Evolutionary conservation across 64 coral and sea anemone genomes (phyloP).

Genomic region (Acropora yongei): DNA sequence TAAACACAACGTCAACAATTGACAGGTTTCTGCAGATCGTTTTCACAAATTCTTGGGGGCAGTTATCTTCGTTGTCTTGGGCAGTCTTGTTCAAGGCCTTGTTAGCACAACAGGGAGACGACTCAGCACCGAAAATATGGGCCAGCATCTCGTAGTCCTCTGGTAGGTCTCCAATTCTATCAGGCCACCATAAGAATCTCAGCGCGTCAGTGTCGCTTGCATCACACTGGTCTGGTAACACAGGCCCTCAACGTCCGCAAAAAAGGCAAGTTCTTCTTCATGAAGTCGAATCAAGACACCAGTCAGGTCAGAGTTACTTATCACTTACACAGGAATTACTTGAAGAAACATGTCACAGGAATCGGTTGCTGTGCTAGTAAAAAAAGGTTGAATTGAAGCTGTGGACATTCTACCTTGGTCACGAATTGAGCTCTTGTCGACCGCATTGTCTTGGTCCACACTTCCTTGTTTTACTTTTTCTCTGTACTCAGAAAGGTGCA

Average conservation of each 20-base stretch:
- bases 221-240: slow-evolving; percentile 36
- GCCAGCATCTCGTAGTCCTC: slow-evolving; percentile 46
- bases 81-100: slow-evolving; percentile 31
- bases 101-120: slow-evolving; percentile 37
- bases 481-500: slow-evolving; percentile 29
- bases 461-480: not conserved
- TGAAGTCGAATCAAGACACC: slow-evolving; percentile 40
- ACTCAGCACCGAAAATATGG: slow-evolving; percentile 46
- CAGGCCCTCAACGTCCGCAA: slow-evolving; percentile 43
- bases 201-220: slow-evolving; percentile 20
- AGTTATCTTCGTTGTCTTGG: slow-evolving; percentile 29
- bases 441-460: not conserved
- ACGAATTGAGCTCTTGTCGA: not conserved
- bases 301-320: slow-evolving; percentile 2
- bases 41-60: not conserved
- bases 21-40: slow-evolving; percentile 38
- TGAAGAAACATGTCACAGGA: slow-evolving; percentile 46
- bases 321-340: slow-evolving; percentile 60
- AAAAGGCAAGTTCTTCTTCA: slow-evolving; percentile 37
- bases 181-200: slow-evolving; percentile 36
- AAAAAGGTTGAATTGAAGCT: no score
- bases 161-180: not conserved
- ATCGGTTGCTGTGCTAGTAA: not conserved
- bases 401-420: not conserved
- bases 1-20: slow-evolving; percentile 48